phyloP scores from a whole-genome alignment of 2,888 invertebrate genomes.

The Gibbula magus region DNA sequence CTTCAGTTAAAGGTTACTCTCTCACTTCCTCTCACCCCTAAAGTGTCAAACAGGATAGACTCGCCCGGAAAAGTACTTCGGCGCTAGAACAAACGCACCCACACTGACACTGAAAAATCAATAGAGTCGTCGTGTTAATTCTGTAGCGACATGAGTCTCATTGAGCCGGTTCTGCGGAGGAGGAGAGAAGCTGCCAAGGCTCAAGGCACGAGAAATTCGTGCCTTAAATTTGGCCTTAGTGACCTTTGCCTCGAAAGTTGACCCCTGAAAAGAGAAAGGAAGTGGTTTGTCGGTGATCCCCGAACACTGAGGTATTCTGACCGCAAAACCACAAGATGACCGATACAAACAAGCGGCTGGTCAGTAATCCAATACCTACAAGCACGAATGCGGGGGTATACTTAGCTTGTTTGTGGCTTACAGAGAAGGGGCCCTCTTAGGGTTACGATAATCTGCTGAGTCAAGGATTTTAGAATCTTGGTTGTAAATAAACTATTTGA shows the following conservation, averaged over 20 bases:
- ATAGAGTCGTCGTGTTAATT: background rate
- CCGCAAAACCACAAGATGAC: slow-evolving; percentile 5
- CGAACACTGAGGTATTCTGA: background rate
- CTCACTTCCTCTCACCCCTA: slow-evolving; percentile 1
- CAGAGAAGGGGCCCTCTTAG: background rate
- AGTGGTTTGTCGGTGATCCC: background rate
- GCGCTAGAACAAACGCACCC: slow-evolving; percentile 13
- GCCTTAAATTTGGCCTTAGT: no score
- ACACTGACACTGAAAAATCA: background rate
- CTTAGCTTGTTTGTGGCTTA: no score
- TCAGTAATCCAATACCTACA: background rate
- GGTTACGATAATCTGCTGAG: background rate
- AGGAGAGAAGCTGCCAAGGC: background rate
- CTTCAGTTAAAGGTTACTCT: background rate
- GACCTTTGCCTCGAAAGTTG: no score
- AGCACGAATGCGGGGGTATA: no score
- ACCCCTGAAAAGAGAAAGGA: background rate
- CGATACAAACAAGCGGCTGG: background rate
- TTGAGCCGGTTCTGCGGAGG: background rate
- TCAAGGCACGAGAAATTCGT: no score
- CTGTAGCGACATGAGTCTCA: background rate
- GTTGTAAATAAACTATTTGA: no score
- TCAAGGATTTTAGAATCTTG: no score
- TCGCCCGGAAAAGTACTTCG: slow-evolving; percentile 11
- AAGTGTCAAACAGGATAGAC: background rate